A percentile compares a stretch with the other conserved stretches of the same genome.
phyloP scores from a whole-genome alignment of 2,113 vertebrate genomes.

The Bothrops jararaca region DNA sequence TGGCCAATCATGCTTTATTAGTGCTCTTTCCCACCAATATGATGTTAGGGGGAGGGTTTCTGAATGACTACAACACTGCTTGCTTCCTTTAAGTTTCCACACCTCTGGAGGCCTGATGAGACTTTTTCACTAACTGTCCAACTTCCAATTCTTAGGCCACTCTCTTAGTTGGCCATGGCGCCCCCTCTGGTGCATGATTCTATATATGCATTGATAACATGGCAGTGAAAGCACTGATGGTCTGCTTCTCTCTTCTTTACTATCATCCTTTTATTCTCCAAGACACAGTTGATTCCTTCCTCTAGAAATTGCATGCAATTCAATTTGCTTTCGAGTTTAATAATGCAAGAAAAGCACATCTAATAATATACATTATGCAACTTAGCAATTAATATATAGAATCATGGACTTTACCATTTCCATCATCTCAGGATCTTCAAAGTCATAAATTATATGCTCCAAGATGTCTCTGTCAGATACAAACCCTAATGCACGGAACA shows the following conservation, averaged over 20 bases:
- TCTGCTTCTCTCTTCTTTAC: not conserved
- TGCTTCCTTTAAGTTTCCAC: not conserved
- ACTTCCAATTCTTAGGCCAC: not conserved
- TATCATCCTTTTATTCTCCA: not conserved
- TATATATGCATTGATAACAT: not conserved
- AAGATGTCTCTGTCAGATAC: conserved; percentile 97
- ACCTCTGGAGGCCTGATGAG: not conserved
- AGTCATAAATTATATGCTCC: conserved; percentile 98
- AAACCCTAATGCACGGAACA: conserved; percentile 94
- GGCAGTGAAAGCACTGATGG: not conserved
- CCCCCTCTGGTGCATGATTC: not conserved
- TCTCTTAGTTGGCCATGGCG: not conserved
- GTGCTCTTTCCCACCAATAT: not conserved
- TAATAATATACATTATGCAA: not conserved
- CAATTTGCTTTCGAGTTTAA: not conserved
- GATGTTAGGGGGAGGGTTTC: not conserved
- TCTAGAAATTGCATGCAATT: not conserved
- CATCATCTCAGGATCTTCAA: conserved; percentile 99
- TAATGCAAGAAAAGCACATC: not conserved
- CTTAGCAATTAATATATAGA: not conserved
- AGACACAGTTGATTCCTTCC: not conserved
- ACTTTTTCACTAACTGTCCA: not conserved
- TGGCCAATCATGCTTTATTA: not conserved
- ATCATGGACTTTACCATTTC: conserved; percentile 85
- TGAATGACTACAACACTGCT: not conserved